Conservation (phyloP, 2,888 invertebrate species). For the Lydus trimaculatus region DNA sequence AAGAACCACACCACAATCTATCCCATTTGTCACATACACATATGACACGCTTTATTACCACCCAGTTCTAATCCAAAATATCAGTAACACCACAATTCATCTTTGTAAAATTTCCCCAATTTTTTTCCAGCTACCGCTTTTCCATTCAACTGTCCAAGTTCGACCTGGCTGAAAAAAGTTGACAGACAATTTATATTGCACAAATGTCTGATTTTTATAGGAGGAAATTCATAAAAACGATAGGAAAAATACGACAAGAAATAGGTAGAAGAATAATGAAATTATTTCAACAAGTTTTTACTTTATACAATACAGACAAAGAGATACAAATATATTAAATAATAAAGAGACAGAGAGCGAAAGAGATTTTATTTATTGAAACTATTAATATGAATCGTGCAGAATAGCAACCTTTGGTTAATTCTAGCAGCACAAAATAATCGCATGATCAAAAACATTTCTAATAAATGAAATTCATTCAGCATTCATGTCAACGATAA, state of each 20-base stretch:
- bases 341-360: too few relatives aligned
- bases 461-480: background rate
- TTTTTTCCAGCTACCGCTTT: background rate
- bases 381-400: background rate
- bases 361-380: too few relatives aligned
- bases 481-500: background rate
- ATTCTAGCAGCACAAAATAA: background rate
- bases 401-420: too few relatives aligned
- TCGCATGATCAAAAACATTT: conserved; percentile 1
- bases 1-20: too few relatives aligned
- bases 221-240: background rate
- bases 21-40: background rate
- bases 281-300: background rate
- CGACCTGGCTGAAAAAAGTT: background rate
- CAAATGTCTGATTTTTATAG: background rate
- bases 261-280: background rate
- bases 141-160: background rate
- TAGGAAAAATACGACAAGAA: background rate
- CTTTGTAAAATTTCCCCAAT: background rate
- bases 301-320: too few relatives aligned
- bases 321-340: too few relatives aligned
- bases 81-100: background rate
- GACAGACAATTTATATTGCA: conserved; percentile 5
- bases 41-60: background rate
- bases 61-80: background rate